Percentiles rank a stretch among this genome's conserved stretches.
These are phyloP conservation scores for Lepidurus apus DNA, from an alignment of 1,140 invertebrate species.

Conservation along the genomic window DNA sequence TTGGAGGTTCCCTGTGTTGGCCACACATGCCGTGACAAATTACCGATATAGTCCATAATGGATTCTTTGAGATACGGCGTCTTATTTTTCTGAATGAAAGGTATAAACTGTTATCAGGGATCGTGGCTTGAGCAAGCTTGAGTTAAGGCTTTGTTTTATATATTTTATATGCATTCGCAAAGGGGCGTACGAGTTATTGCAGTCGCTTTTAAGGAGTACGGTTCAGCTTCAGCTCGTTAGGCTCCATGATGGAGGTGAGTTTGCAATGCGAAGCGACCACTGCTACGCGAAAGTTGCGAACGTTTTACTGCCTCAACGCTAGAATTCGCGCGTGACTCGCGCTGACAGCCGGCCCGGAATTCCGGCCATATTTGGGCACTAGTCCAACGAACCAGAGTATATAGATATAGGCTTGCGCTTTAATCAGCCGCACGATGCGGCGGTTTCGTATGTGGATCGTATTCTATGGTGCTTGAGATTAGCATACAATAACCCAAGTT, in stretches of 20 bases:
- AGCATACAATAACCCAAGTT: not conserved
- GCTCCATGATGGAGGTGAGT: not conserved
- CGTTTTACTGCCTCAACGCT: not conserved
- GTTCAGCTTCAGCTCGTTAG: not conserved
- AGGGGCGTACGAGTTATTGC: not conserved
- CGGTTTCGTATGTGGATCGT: not conserved
- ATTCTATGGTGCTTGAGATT: not conserved
- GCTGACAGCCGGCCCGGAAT: not conserved
- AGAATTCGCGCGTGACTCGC: not conserved
- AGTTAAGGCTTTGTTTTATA: not conserved
- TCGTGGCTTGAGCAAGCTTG: not conserved
- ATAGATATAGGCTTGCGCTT: not conserved
- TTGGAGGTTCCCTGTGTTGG: too few relatives aligned
- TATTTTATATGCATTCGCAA: too few relatives aligned
- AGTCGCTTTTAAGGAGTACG: not conserved
- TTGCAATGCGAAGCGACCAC: not conserved
- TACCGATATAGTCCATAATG: not conserved
- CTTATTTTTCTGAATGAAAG: not conserved
- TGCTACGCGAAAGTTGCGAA: not conserved
- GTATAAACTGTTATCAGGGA: not conserved
- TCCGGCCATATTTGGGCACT: slow-evolving; percentile 7
- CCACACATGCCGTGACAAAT: not conserved
- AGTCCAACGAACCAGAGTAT: not conserved
- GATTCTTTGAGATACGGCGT: not conserved
- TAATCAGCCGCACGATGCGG: not conserved